Base-by-base conservation (phyloP, 92 coral and sea anemone species). In the Heliopora coerulea region DNA sequence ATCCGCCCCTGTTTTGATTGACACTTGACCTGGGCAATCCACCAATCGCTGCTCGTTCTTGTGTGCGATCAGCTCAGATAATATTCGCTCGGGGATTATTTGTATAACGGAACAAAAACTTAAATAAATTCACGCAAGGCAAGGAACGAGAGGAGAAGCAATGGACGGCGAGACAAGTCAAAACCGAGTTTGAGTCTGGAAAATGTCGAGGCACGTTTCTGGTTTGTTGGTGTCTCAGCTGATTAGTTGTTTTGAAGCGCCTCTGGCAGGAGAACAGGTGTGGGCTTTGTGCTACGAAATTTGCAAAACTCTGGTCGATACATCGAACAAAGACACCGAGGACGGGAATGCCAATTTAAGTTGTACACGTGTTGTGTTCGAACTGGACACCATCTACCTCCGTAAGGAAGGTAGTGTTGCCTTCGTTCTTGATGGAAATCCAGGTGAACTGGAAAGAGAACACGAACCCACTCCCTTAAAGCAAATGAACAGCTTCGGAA, bases 261-360 rank as follows among this genome's bases (percentile, higher is more conserved):
- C 77, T 20, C 25, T 70, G 17, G 50, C 56, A 26, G 77, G 54
- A 33, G 77, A 70, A 32, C 77, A 54, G 19, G 77, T 70, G 8
- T 70, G 77, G 77, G 77, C 48, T 2, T 31, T 70, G 48, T 70
- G 77, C 50, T 70, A 52, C 42, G 77, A 52, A 54, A 31, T 70
- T 15, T 52, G 62, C 54, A 56, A 70, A 54, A 52, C 50, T 37
- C 40, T 70, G 5, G 34, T 54, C 48, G 39, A 34, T 33, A 14
- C 24, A 14, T 41, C 27, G 24, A 40, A 18, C 8, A 46, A 46
- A 28, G 61, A 56, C 28, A 56, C 61, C 30, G 61, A 9, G 30
- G 61, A 56, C 28, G 30, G 15, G 33, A 4, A 56, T 23, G 52
- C 14, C 2, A 46, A n/a, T 46, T 15, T 65, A 52, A 28, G 25